phyloP scores from a whole-genome alignment of 2,888 invertebrate species.

The Tenthredo mesomela region DNA sequence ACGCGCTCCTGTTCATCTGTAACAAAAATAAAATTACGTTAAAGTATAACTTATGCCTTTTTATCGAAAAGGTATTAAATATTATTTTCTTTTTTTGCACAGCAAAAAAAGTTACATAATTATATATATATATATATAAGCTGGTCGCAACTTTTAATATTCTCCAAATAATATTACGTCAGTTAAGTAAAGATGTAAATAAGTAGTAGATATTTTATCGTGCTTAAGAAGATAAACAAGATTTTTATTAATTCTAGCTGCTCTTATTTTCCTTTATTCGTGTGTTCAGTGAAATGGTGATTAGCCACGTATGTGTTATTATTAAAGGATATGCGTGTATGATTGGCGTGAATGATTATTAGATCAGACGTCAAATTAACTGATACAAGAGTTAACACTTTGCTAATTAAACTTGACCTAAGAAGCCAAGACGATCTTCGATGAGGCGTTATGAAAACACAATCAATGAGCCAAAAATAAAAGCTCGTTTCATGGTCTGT shows the following conservation, averaged over 20 bases:
- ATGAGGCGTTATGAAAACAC: constrained; percentile 31
- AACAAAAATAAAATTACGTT: constrained; percentile 77
- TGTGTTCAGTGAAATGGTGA: not conserved
- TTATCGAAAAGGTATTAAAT: not conserved
- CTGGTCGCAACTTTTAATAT: not conserved
- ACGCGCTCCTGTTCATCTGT: constrained; percentile 99
- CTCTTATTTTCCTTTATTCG: not conserved
- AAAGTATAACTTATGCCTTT: not conserved
- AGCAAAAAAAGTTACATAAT: not conserved
- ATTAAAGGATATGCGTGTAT: not conserved
- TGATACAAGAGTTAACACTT: not conserved
- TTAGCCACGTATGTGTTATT: not conserved
- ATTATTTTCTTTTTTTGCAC: not conserved
- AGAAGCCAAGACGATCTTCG: not conserved
- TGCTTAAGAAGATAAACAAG: not conserved
- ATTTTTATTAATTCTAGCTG: not conserved
- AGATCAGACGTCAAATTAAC: not conserved
- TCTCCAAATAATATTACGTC: not conserved
- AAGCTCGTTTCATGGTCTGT: constrained; percentile 30
- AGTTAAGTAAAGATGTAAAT: not conserved
- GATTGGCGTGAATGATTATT: not conserved
- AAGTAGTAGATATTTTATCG: not conserved
- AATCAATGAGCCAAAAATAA: constrained; percentile 45
- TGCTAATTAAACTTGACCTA: constrained; percentile 37
- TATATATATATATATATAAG: not conserved